Conservation (phyloP, 2,797 vertebrate genomes). For the Vultur gryphus region DNA sequence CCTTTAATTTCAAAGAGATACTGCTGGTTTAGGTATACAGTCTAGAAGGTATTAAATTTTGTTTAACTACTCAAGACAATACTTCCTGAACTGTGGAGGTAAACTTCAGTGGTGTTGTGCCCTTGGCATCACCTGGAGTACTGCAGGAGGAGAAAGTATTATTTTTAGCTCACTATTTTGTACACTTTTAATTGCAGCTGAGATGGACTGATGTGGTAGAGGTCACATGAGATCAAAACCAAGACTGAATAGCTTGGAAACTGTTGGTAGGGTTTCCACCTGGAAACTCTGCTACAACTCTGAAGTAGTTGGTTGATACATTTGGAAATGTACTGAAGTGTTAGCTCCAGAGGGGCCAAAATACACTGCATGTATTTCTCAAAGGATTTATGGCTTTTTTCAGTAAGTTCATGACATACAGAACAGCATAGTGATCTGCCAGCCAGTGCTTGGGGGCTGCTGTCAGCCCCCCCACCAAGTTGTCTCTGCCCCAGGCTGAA, state of each 20-base stretch:
- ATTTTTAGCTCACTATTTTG: neutral
- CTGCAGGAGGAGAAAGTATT: neutral
- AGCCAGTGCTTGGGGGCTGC: neutral
- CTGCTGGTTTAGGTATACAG: neutral
- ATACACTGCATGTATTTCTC: neutral
- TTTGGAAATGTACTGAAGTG: neutral
- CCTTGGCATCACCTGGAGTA: neutral
- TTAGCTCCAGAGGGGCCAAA: neutral
- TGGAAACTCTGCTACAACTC: neutral
- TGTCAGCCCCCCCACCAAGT: neutral
- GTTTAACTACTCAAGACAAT: neutral
- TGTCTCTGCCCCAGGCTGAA: neutral
- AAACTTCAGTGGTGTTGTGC: neutral
- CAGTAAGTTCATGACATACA: neutral
- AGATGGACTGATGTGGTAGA: neutral
- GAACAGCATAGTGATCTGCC: neutral
- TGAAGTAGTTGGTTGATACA: neutral
- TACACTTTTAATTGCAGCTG: neutral
- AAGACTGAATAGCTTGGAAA: neutral
- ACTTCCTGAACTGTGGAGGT: neutral
- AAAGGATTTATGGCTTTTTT: neutral
- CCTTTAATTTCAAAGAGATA: neutral
- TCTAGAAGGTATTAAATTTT: neutral
- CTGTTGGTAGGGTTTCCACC: neutral
- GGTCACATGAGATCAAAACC: neutral